Evolutionary conservation across 2,888 invertebrate genomes (phyloP), one percentile per base, ranked within the genome.

Genomic region (Aromia moschata): DNA sequence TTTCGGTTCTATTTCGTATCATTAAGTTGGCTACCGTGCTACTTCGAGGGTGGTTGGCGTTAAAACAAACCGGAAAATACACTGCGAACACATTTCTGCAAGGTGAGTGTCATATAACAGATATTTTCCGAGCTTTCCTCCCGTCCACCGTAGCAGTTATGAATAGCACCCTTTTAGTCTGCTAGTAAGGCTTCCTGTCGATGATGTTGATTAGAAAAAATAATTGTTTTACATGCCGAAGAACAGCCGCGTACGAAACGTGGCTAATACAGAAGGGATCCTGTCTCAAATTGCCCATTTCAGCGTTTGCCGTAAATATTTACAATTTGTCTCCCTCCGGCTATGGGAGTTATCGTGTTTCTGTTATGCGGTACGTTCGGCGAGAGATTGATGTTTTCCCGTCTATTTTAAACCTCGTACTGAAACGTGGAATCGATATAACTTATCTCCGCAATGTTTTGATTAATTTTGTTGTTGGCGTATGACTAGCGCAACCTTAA

Each of bases 11-110:
- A 78, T 80, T 79, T 80, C 70, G 69, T 76, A 72, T 70, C 80
- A 80, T 77, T 80, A 81, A 80, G 81, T 81, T 80, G 80, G 80
- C 79, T 75, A 76, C 75, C 80, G 81, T 81, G 80, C 75, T 77
- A 72, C 79, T 79, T 74, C 73, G 71, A 80, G 79, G 81, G 80
- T 79, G 80, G 77, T 79, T 77, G 74, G 72, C 74, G 76, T 74
- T 74, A 71, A 74, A 76, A 73, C 64, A 62, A 67, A 70, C 68
- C 70, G 60, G 65, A 62, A 69, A 71, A 65, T 65, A 66, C 65
- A 70, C 68, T 67, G 69, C 71, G 73, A 70, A 43, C 45, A 58
- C 44, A 56, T 54, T 61, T 47, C 56, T 47, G 46, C 43, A 36
- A 54, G 65, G 65, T 66, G 33, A 66, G 65, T 66, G 55, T 52